Conservation (phyloP, 2,888 invertebrate species). For the Cabera pusaria region DNA sequence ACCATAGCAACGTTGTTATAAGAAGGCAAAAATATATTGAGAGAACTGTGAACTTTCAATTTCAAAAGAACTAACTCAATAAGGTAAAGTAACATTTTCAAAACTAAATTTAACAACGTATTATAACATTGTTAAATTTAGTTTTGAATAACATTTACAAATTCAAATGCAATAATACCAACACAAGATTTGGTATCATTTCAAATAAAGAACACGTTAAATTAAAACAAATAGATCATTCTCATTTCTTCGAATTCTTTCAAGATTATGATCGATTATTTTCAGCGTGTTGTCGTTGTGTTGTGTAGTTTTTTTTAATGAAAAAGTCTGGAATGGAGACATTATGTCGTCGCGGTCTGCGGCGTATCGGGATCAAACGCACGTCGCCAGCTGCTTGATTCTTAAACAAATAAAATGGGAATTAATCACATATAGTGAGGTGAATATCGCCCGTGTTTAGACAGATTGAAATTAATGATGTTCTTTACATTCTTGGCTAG, state of each 20-base stretch:
- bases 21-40: too few relatives aligned
- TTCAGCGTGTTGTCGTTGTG: slow-evolving; percentile 68
- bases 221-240: slow-evolving; percentile 52
- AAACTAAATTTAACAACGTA: too few relatives aligned
- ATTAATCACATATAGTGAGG: slow-evolving; percentile 78
- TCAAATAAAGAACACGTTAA: slow-evolving; percentile 31
- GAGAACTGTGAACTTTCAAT: too few relatives aligned
- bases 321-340: slow-evolving; percentile 66
- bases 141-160: too few relatives aligned
- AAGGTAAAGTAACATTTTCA: too few relatives aligned
- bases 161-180: slow-evolving; percentile 23
- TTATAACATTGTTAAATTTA: too few relatives aligned
- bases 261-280: slow-evolving; percentile 78
- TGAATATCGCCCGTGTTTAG: slow-evolving; percentile 31
- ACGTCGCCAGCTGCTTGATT: slow-evolving; percentile 67
- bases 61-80: slow-evolving; percentile 4
- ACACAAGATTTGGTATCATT: slow-evolving; percentile 16
- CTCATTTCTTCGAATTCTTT: slow-evolving; percentile 60
- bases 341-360: slow-evolving; percentile 65
- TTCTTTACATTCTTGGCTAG: slow-evolving; percentile 10
- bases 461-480: slow-evolving; percentile 21
- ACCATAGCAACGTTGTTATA: too few relatives aligned
- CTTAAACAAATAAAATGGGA: slow-evolving; percentile 78
- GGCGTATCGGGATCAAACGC: slow-evolving; percentile 78
- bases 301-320: slow-evolving; percentile 34